Base-by-base conservation (phyloP, 2,888 invertebrate species). In the Thelaira solivaga region DNA sequence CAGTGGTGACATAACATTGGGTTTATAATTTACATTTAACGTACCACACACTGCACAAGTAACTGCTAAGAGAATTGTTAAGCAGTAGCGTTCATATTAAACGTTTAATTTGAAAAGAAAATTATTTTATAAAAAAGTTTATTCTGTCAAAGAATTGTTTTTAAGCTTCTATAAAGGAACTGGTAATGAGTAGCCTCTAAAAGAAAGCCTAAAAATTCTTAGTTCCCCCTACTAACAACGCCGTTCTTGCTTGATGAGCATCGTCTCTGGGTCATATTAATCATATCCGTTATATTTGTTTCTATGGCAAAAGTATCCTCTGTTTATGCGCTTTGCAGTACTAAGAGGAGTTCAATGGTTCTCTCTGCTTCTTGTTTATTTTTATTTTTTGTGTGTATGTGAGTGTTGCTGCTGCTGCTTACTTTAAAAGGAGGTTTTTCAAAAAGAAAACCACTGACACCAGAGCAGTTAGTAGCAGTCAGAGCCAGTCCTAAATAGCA, bases 1-100 rank as follows among this genome's bases (percentile, higher is more conserved):
- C 39, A 67, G 20, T 74, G 65, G 59, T 74, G 73, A 59, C 59
- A n/a, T n/a, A 74, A 74, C 16, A 43, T 51, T 59, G 59, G 59
- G 24, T 26, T 74, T 34, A 65, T 18, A 24, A 34, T 49, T 65
- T 57, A 64, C 39, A 53, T 55, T 47, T 24, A n/a, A 18, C 41
- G 43, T 16, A 20, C 6, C 26, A 13, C 20, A 43, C n/a, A 29
- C 11, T n/a, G 31, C 0, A 4, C 24, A n/a, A 22, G 31, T n/a
- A 8, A 13, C 13, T 26, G 0, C 1, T 13, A 45, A 31, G 5
- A 8, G 34, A n/a, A n/a, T n/a, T n/a, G 7, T 8, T 13, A 43
- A 8, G 1, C 31, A 31, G 24, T 11, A n/a, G 1, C 13, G 7
- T 13, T 47, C 36, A n/a, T 11, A n/a, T n/a, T n/a, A n/a, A n/a